Evolutionary conservation across 2,113 vertebrate species (phyloP).

Genomic region (Syrmaticus mikado): DNA sequence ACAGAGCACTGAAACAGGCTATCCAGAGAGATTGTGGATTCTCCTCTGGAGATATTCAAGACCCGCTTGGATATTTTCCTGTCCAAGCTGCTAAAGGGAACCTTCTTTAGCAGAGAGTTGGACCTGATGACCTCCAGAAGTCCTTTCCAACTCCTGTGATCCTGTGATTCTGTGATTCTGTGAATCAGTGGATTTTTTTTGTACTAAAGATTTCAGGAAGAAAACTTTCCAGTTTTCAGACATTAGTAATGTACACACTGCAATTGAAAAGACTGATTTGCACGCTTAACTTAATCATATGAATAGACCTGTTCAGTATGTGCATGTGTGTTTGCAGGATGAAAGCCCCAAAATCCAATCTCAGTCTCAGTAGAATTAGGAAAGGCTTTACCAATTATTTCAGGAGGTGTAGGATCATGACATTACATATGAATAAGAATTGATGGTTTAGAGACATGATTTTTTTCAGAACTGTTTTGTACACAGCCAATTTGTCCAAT

Average conservation of each 20-base stretch:
- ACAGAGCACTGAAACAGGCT: no score
- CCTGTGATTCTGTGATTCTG: no score
- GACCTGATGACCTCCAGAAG: no score
- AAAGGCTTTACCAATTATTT: slow-evolving; percentile 57
- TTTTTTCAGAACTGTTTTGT: slow-evolving; percentile 63
- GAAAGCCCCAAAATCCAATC: slow-evolving; percentile 48
- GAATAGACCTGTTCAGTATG: slow-evolving; percentile 50
- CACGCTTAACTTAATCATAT: slow-evolving; percentile 53
- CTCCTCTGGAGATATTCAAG: no score
- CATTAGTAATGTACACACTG: background rate
- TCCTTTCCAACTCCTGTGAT: no score
- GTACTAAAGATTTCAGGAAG: background rate
- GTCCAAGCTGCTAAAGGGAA: no score
- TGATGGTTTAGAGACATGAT: slow-evolving; percentile 38
- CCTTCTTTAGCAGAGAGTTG: no score
- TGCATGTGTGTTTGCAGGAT: background rate
- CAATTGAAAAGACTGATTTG: slow-evolving; percentile 53
- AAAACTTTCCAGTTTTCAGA: slow-evolving; percentile 21
- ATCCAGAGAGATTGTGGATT: no score
- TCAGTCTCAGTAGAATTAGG: background rate
- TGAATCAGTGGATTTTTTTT: background rate
- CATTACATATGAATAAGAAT: slow-evolving; percentile 68
- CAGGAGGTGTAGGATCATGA: slow-evolving; percentile 49
- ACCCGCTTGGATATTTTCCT: no score
- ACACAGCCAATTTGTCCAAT: slow-evolving; percentile 52